Evolutionary conservation across 2,888 invertebrate genomes (phyloP), one percentile per base, ranked within the genome.

Genomic region (Lordiphosa andalusiaca): DNA sequence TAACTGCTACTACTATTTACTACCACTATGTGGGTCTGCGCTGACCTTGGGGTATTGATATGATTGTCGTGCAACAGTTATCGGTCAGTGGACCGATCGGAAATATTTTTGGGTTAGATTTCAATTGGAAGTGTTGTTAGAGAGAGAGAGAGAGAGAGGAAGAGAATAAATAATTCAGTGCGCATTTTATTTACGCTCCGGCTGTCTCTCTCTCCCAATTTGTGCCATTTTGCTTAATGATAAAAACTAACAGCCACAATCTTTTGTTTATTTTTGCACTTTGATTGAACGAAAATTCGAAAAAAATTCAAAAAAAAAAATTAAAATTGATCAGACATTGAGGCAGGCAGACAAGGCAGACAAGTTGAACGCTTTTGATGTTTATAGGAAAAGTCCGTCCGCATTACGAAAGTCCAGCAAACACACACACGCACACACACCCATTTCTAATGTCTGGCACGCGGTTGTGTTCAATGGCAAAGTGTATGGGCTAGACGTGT

Each of bases 211-310:
- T 53, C 42, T 38, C 21, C 19, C 16, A 1, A 16, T 16, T 16
- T 16, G 16, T 25, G 49, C 50, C 30, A 30, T 57, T 46, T 41
- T 66, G 47, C 50, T 41, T 48, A 53, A 53, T 61, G 64, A 64
- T 64, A 57, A 64, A 63, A 64, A 48, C 63, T 51, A 56, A 63
- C 46, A 63, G 10, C 44, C 47, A 39, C 50, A 67, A 58, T 62
- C 52, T 60, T 46, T 68, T 82, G 77, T 77, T 77, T 78, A 82
- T 82, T 82, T 77, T 73, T 71, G 71, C 77, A 82, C 77, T 76
- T 76, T 67, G 68, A 67, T 77, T 81, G 61, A 71, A 69, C 21
- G 42, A 33, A 37, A 6, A 23, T 10, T 13, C 16, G 36, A 61
- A 57, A n/a, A n/a, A n/a, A n/a, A n/a, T n/a, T n/a, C n/a, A n/a